phyloP scores from a whole-genome alignment of 1,140 invertebrate genomes.

The Glomeris maerens region DNA sequence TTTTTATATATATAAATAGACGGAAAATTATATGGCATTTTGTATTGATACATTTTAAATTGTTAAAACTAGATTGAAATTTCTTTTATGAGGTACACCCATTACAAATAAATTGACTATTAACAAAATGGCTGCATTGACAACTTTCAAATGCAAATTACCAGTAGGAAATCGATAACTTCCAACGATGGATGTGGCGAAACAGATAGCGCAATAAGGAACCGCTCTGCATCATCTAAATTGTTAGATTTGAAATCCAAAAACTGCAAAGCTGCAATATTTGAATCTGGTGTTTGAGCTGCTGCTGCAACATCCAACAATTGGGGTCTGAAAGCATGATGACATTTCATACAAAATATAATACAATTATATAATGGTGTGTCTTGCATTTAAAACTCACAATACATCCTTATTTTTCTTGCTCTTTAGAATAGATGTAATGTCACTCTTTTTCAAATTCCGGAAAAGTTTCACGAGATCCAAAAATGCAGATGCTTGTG shows the following conservation, averaged over 20 bases:
- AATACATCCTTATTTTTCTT: not conserved
- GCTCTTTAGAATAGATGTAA: not conserved
- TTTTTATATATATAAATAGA: no score
- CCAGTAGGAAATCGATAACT: constrained; percentile 32
- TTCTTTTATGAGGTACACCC: no score
- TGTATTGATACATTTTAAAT: no score
- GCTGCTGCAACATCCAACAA: constrained; percentile 53
- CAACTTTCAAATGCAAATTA: no score
- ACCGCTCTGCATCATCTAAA: constrained; percentile 48
- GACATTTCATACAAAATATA: no score
- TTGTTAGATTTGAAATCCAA: constrained; percentile 43
- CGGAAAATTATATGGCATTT: no score
- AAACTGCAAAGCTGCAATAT: constrained; percentile 48
- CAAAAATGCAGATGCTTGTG: no score
- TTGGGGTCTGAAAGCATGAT: constrained; percentile 36
- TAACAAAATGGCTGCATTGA: no score
- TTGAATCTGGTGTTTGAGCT: constrained; percentile 45
- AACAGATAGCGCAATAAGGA: constrained; percentile 53
- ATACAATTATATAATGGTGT: no score
- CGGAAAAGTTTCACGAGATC: not conserved
- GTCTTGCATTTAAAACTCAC: no score
- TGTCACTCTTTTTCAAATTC: not conserved
- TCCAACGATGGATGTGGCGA: constrained; percentile 41
- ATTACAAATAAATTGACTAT: no score
- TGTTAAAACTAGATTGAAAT: no score